Percentiles rank a stretch among this genome's conserved stretches.
Conservation (phyloP, 2,797 vertebrate species). For the Lerista edwardsae region DNA sequence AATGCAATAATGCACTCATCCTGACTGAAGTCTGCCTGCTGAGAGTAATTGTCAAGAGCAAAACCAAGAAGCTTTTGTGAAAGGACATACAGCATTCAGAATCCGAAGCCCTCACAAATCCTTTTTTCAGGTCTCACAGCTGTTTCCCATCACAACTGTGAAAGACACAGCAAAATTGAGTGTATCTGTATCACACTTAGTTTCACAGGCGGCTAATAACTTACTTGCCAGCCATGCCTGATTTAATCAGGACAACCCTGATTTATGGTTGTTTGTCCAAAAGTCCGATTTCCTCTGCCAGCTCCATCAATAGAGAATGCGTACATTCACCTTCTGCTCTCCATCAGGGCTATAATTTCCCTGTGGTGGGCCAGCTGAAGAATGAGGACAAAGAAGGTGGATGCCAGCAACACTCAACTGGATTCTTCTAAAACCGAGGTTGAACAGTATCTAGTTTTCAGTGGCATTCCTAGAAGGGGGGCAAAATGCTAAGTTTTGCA, state of each 20-base stretch:
- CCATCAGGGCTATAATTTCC: constrained; percentile 38
- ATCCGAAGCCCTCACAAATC: constrained; percentile 53
- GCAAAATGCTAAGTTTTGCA: no score
- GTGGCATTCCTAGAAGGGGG: no score
- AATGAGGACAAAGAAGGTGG: constrained; percentile 14
- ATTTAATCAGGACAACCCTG: constrained; percentile 73
- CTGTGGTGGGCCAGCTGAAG: background rate
- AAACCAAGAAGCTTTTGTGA: constrained; percentile 86
- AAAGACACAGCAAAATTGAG: constrained; percentile 74
- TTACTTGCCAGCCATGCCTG: constrained; percentile 73
- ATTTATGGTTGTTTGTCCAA: constrained; percentile 73
- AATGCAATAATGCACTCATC: constrained; percentile 67
- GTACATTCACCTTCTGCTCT: constrained; percentile 31
- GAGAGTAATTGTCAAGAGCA: constrained; percentile 88
- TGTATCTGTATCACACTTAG: constrained; percentile 75
- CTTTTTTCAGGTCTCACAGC: constrained; percentile 66
- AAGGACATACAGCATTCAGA: constrained; percentile 75
- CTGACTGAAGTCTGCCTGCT: constrained; percentile 73
- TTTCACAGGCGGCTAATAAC: constrained; percentile 76
- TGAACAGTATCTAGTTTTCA: constrained; percentile 47
- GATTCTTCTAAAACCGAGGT: constrained; percentile 43
- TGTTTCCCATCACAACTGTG: constrained; percentile 79
- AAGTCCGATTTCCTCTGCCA: constrained; percentile 67
- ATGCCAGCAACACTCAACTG: constrained; percentile 46
- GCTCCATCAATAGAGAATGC: constrained; percentile 56